phyloP scores from a whole-genome alignment of 2,113 vertebrate genomes.

The Eudyptes chrysolophus region DNA sequence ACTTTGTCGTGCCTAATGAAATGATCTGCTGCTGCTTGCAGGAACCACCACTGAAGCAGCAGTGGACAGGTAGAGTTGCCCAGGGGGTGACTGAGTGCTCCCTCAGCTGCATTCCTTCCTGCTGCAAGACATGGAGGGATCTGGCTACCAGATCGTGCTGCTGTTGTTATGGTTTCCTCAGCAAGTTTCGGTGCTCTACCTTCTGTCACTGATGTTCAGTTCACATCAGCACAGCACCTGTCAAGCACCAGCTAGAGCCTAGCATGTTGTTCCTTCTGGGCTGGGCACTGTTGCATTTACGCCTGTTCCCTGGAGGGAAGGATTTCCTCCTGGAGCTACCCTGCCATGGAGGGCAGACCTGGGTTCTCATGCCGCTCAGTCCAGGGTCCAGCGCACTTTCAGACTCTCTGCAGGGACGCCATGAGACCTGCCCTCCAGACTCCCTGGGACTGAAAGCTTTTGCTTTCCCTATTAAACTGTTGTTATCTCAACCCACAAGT shows the following conservation, averaged over 20 bases:
- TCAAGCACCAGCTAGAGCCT: background rate
- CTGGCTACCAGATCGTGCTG: background rate
- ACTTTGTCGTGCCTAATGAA: background rate
- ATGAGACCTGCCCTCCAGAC: background rate
- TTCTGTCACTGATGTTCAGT: background rate
- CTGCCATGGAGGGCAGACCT: background rate
- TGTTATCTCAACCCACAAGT: too few species aligned
- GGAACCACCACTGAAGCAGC: background rate
- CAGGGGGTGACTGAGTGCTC: background rate
- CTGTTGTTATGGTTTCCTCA: background rate
- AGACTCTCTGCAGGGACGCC: background rate
- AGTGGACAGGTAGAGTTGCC: background rate
- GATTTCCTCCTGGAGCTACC: background rate
- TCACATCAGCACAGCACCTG: background rate
- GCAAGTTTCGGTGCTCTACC: background rate
- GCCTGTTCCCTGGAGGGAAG: background rate
- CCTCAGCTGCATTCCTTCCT: background rate
- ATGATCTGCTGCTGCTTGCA: background rate
- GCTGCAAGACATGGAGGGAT: rapidly evolving
- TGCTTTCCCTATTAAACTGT: too few species aligned
- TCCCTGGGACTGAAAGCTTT: background rate
- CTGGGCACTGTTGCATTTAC: background rate
- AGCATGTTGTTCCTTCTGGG: background rate
- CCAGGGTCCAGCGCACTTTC: too few species aligned
- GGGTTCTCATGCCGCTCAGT: background rate